These are phyloP conservation scores for Drosophila prostipennis DNA, from an alignment of 2,888 invertebrate species.

Conservation along the genomic window DNA sequence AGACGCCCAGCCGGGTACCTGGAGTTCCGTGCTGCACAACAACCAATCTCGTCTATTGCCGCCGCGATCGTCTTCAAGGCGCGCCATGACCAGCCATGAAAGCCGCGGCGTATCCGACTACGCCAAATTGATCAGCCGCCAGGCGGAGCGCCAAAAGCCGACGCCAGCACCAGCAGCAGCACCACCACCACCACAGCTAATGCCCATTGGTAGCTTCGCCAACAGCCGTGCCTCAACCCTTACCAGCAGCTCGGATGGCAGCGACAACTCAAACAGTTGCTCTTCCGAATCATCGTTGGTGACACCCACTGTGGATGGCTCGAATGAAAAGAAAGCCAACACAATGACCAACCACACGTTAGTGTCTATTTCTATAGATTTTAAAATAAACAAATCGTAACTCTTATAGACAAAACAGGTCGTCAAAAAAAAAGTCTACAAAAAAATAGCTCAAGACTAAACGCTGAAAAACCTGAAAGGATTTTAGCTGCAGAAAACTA, in stretches of 20 bases:
- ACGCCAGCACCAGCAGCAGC: background rate
- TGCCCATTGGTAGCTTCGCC: background rate
- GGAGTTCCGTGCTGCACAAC: constrained; percentile 13
- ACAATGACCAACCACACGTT: background rate
- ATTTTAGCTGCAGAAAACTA: too few relatives aligned
- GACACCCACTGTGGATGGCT: background rate
- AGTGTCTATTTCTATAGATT: background rate
- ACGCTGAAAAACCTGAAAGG: too few relatives aligned
- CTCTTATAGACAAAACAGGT: too few relatives aligned
- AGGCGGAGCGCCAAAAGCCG: background rate
- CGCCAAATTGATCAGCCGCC: constrained; percentile 35
- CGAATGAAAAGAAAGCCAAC: background rate
- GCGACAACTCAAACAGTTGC: too few relatives aligned
- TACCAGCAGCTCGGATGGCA: constrained; percentile 2
- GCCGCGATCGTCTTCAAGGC: background rate
- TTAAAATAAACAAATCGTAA: too few relatives aligned
- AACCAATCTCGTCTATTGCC: constrained; percentile 14
- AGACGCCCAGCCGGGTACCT: background rate
- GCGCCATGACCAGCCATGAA: background rate
- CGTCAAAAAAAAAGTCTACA: too few relatives aligned
- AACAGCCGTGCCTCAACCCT: constrained; percentile 10
- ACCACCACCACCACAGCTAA: constrained; percentile 11
- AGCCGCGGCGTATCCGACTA: constrained; percentile 14
- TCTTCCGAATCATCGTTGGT: background rate
- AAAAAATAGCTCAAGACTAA: too few relatives aligned